A percentile compares a stretch with the other conserved stretches of the same genome.
Conservation (phyloP, 1,140 invertebrate species). For the Diabrotica virgifera region DNA sequence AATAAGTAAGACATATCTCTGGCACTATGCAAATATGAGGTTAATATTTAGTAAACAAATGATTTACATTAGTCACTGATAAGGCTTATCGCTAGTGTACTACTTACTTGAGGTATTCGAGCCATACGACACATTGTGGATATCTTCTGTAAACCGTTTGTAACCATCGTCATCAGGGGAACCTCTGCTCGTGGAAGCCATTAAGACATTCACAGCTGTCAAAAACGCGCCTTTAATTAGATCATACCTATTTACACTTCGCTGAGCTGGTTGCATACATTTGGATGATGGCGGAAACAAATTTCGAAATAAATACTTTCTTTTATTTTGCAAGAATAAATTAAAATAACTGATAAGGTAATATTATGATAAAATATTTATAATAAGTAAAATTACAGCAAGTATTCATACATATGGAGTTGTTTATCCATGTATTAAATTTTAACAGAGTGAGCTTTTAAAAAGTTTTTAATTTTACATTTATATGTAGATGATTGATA, state of each 20-base stretch:
- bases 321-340: no score
- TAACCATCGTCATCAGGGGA: conserved; percentile 55
- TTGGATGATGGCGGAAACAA: no score
- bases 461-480: no score
- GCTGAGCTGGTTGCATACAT: not conserved
- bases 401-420: no score
- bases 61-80: not conserved
- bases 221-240: conserved; percentile 13
- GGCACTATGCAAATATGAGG: not conserved
- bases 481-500: no score
- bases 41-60: not conserved
- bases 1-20: not conserved
- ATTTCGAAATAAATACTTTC: no score
- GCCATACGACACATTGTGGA: conserved; percentile 56
- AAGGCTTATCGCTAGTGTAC: not conserved
- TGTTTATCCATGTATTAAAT: no score
- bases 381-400: no score
- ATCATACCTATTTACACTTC: not conserved
- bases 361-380: no score
- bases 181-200: conserved; percentile 41
- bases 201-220: conserved; percentile 28
- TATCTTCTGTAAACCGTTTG: conserved; percentile 57
- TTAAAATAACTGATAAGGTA: no score
- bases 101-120: conserved; percentile 54
- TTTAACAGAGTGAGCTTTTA: no score